Percentiles rank a stretch among this genome's conserved stretches.
Conservation (phyloP, 2,113 vertebrate genomes). For the Nycticorax nycticorax region DNA sequence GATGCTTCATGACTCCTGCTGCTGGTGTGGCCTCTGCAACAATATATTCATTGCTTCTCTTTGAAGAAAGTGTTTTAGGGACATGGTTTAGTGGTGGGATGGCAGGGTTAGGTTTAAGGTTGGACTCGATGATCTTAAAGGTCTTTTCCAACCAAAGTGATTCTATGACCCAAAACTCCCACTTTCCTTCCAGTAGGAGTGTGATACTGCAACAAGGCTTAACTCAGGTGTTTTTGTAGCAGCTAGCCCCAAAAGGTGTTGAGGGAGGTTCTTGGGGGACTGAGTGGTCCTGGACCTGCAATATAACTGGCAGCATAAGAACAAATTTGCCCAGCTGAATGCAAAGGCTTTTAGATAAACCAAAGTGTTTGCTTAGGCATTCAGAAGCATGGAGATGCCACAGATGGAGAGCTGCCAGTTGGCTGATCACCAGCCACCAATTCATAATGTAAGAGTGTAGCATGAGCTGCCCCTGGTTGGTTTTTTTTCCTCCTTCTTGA, state of each 20-base stretch:
- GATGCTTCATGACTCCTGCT: neutral
- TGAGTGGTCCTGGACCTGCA: neutral
- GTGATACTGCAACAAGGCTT: neutral
- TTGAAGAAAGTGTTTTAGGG: neutral
- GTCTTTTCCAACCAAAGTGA: no score
- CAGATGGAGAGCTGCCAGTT: neutral
- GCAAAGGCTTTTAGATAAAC: neutral
- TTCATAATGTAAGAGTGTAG: neutral
- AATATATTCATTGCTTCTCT: neutral
- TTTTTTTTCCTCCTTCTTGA: neutral
- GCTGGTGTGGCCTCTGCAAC: neutral
- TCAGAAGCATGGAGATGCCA: neutral
- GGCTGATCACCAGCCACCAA: neutral
- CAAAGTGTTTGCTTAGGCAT: slow-evolving; percentile 15
- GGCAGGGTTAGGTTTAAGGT: no score
- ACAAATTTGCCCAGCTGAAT: neutral
- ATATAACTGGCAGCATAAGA: neutral
- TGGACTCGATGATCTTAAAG: no score
- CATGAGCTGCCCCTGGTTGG: neutral
- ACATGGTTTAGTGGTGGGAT: no score
- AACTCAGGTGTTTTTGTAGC: neutral
- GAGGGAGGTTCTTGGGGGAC: neutral
- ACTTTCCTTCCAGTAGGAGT: neutral
- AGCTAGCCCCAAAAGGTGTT: neutral
- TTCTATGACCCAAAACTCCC: neutral